phyloP scores from a whole-genome alignment of 2,797 vertebrate species.

The Schizothorax lantsangensis region DNA sequence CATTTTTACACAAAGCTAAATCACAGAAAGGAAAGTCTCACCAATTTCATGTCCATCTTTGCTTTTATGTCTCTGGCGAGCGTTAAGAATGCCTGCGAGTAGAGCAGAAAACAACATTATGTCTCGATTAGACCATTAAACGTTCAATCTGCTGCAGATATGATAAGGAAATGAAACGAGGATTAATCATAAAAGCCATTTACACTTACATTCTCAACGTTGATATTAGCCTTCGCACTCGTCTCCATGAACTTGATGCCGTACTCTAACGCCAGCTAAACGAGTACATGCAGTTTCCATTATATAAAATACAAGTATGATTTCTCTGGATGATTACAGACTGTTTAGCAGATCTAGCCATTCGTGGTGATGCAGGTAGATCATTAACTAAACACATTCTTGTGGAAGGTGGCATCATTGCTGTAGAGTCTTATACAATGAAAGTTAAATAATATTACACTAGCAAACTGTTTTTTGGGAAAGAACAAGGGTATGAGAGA shows the following conservation, averaged over 20 bases:
- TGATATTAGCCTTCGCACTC: conserved; percentile 98
- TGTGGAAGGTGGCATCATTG: background rate
- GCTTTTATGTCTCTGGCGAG: conserved; percentile 98
- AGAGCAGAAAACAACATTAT: conserved; percentile 39
- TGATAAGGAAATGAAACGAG: background rate
- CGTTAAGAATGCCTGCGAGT: conserved; percentile 90
- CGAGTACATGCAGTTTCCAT: background rate
- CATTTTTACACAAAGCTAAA: background rate
- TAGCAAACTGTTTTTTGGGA: background rate
- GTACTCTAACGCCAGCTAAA: conserved; percentile 91
- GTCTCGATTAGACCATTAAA: conserved; percentile 1
- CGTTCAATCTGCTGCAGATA: background rate
- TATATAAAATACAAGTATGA: background rate
- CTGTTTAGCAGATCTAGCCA: background rate
- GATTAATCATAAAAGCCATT: background rate
- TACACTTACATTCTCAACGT: conserved; percentile 93
- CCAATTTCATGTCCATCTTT: conserved; percentile 99
- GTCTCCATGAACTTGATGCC: conserved; percentile 99
- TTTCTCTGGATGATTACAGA: background rate
- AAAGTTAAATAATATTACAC: background rate
- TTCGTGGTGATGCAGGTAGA: background rate
- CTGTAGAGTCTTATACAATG: background rate
- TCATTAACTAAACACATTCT: background rate
- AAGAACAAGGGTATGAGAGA: too few species aligned
- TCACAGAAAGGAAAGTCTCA: conserved; percentile 71